These are phyloP conservation scores for Adela reaumurella DNA, from an alignment of 2,888 invertebrate species.

Conservation along the genomic window DNA sequence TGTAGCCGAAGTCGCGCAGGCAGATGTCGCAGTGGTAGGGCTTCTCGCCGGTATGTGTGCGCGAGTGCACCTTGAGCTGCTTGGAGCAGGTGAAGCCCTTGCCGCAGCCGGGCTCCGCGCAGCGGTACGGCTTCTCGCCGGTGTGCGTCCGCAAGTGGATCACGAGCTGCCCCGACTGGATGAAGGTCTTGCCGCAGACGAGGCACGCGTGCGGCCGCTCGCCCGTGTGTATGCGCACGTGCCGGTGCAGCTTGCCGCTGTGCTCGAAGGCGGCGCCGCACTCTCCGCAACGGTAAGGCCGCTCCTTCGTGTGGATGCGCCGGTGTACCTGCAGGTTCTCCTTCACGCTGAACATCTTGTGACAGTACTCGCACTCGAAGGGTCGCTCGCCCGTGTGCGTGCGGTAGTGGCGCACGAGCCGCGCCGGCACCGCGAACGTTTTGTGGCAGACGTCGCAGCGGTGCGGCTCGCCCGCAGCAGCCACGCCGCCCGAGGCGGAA, in stretches of 20 bases:
- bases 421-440: slow-evolving; percentile 86
- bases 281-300: slow-evolving; percentile 85
- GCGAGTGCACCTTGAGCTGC: slow-evolving; percentile 86
- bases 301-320: slow-evolving; percentile 87
- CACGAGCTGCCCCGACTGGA: slow-evolving; percentile 86
- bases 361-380: slow-evolving; percentile 88
- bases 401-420: slow-evolving; percentile 79
- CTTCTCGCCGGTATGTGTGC: slow-evolving; percentile 88
- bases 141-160: slow-evolving; percentile 90
- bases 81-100: slow-evolving; percentile 92
- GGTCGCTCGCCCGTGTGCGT: slow-evolving; percentile 91
- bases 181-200: slow-evolving; percentile 85
- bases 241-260: slow-evolving; percentile 84
- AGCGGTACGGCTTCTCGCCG: slow-evolving; percentile 81
- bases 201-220: slow-evolving; percentile 87
- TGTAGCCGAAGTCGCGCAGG: slow-evolving; percentile 86
- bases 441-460: slow-evolving; percentile 87
- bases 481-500: slow-evolving; percentile 30
- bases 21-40: slow-evolving; percentile 91
- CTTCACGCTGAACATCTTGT: slow-evolving; percentile 89
- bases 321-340: slow-evolving; percentile 88
- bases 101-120: slow-evolving; percentile 76
- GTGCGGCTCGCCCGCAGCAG: slow-evolving; percentile 64
- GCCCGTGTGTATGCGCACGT: slow-evolving; percentile 88
- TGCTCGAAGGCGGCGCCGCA: slow-evolving; percentile 89